A percentile compares a stretch with the other conserved stretches of the same genome.
phyloP scores from a whole-genome alignment of 2,797 vertebrate species.

The Enteromius paludinosus region DNA sequence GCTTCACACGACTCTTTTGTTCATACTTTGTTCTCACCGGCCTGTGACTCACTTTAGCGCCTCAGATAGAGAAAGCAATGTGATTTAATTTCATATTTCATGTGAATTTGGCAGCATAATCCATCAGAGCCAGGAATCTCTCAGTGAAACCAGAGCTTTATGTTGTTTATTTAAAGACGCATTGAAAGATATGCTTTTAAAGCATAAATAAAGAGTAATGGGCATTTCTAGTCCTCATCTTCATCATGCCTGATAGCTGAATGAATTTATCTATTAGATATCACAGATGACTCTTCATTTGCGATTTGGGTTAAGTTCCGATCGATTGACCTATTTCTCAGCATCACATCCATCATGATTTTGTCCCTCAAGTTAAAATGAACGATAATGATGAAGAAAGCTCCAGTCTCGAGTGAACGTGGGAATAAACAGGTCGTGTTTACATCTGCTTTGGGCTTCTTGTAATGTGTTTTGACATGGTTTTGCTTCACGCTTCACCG shows the following conservation, averaged over 20 bases:
- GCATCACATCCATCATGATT: not conserved
- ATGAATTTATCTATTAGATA: not conserved
- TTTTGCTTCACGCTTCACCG: constrained; percentile 25
- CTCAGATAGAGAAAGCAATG: not conserved
- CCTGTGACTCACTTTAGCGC: not conserved
- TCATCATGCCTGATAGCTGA: constrained; percentile 1
- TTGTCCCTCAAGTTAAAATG: not conserved
- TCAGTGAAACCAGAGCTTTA: not conserved
- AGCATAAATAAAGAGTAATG: not conserved
- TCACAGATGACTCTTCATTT: constrained; percentile 3
- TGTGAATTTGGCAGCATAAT: not conserved
- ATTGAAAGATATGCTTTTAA: not conserved
- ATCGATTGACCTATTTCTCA: not conserved
- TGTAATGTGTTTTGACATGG: constrained; percentile 30
- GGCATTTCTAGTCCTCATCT: not conserved
- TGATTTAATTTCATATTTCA: not conserved
- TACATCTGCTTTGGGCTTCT: not conserved
- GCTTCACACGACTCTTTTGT: not conserved
- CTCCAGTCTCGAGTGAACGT: not conserved
- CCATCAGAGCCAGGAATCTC: not conserved
- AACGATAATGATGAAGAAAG: not conserved
- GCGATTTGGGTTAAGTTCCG: not conserved
- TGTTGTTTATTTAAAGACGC: constrained; percentile 3
- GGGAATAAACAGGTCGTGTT: not conserved
- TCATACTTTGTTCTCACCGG: not conserved